Percentiles rank a stretch among this genome's conserved stretches.
phyloP scores from a whole-genome alignment of 2,888 invertebrate genomes.

The Timandra comae region DNA sequence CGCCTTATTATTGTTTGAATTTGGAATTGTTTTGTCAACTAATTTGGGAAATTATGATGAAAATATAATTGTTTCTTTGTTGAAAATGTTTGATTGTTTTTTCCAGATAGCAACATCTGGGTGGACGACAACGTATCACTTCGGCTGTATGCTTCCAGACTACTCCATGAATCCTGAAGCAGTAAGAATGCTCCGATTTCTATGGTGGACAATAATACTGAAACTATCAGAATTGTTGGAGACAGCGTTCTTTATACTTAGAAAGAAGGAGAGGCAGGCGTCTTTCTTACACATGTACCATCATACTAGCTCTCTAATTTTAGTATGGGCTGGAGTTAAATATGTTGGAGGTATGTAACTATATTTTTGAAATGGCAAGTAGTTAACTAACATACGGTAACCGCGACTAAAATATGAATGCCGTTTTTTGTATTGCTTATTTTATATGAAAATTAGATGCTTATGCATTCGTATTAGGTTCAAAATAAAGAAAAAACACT shows the following conservation, averaged over 20 bases:
- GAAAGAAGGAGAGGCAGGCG: conserved; percentile 83
- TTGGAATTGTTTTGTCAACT: no score
- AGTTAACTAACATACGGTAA: no score
- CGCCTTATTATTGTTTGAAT: no score
- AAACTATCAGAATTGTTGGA: conserved; percentile 82
- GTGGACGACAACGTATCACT: conserved; percentile 78
- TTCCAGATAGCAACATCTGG: conserved; percentile 79
- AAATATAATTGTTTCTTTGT: no score
- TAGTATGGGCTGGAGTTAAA: conserved; percentile 79
- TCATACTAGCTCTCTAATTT: conserved; percentile 77
- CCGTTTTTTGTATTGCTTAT: no score
- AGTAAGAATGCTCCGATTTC: conserved; percentile 71
- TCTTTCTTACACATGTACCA: conserved; percentile 85
- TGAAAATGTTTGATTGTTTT: no score
- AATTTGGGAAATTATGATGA: no score
- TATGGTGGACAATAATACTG: conserved; percentile 80
- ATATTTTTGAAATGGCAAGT: no score
- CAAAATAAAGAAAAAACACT: no score
- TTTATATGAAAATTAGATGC: no score
- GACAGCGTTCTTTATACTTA: conserved; percentile 82
- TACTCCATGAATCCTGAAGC: conserved; percentile 81
- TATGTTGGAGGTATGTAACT: conserved; percentile 78
- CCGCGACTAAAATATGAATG: no score
- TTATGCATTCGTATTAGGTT: no score
- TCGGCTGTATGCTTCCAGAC: conserved; percentile 83